A percentile compares a stretch with the other conserved stretches of the same genome.
These are phyloP conservation scores for Tetrapedia diversipes DNA, from an alignment of 2,888 invertebrate genomes.

Conservation along the genomic window DNA sequence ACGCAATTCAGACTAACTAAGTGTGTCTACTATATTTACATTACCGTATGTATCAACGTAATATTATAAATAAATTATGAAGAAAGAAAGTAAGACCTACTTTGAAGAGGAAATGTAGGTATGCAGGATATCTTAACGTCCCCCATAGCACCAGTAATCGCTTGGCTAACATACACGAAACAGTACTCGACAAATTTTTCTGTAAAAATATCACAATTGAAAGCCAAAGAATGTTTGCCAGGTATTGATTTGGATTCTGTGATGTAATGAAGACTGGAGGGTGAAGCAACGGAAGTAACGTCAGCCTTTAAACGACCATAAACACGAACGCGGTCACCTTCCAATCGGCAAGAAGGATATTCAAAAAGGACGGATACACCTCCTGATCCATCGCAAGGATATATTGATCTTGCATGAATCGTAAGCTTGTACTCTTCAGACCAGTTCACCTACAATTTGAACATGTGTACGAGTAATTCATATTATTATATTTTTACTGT, in stretches of 20 bases:
- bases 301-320: slow-evolving; percentile 90
- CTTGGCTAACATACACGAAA: slow-evolving; percentile 94
- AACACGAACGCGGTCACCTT: slow-evolving; percentile 91
- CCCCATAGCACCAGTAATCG: slow-evolving; percentile 92
- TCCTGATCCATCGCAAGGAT: slow-evolving; percentile 90
- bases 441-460: slow-evolving; percentile 88
- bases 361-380: slow-evolving; percentile 92
- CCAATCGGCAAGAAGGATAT: slow-evolving; percentile 92
- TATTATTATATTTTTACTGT: no score
- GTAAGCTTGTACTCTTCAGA: slow-evolving; percentile 93
- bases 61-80: not conserved
- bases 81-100: slow-evolving; percentile 83
- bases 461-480: no score
- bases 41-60: no score
- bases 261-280: slow-evolving; percentile 87
- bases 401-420: slow-evolving; percentile 92
- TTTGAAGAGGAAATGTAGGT: slow-evolving; percentile 91
- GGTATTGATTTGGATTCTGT: slow-evolving; percentile 87
- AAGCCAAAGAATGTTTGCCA: slow-evolving; percentile 90
- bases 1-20: no score
- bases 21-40: no score
- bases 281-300: slow-evolving; percentile 88
- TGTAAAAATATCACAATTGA: slow-evolving; percentile 92
- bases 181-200: slow-evolving; percentile 94
- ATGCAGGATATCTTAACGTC: slow-evolving; percentile 93